Conservation (phyloP, 2,888 invertebrate genomes). For the Leucophenga maculata region DNA sequence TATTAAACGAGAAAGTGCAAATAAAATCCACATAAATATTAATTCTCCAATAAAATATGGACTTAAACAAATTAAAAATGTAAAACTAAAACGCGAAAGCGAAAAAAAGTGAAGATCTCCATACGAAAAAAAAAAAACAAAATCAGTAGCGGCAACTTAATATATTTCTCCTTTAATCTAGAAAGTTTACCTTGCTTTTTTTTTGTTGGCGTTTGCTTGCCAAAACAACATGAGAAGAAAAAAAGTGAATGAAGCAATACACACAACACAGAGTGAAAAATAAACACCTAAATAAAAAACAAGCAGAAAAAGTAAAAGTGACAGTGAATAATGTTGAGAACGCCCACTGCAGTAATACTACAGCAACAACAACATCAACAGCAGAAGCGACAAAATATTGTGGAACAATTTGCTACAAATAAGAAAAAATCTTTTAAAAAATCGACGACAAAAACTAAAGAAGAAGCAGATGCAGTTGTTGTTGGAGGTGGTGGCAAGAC, state of each 20-base stretch:
- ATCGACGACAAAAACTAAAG: conserved; percentile 46
- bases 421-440: conserved; percentile 3
- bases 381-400: conserved; percentile 36
- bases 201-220: conserved; percentile 7
- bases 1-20: background rate
- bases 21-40: too few relatives aligned
- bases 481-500: conserved; percentile 46
- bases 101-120: background rate
- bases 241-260: conserved; percentile 5
- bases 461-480: too few relatives aligned
- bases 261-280: conserved; percentile 2
- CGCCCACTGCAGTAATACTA: conserved; percentile 70
- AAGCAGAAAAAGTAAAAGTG: conserved; percentile 54
- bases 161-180: conserved; percentile 13
- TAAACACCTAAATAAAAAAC: conserved; percentile 14
- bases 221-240: background rate
- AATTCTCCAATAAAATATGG: background rate
- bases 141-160: background rate
- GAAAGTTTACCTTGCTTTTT: conserved; percentile 20
- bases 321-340: conserved; percentile 73
- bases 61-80: conserved; percentile 18
- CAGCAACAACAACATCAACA: conserved; percentile 41
- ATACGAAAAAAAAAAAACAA: background rate
- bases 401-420: too few relatives aligned
- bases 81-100: conserved; percentile 16